Conservation (phyloP, 2,113 vertebrate genomes). For the Psammodynastes pulverulentus region DNA sequence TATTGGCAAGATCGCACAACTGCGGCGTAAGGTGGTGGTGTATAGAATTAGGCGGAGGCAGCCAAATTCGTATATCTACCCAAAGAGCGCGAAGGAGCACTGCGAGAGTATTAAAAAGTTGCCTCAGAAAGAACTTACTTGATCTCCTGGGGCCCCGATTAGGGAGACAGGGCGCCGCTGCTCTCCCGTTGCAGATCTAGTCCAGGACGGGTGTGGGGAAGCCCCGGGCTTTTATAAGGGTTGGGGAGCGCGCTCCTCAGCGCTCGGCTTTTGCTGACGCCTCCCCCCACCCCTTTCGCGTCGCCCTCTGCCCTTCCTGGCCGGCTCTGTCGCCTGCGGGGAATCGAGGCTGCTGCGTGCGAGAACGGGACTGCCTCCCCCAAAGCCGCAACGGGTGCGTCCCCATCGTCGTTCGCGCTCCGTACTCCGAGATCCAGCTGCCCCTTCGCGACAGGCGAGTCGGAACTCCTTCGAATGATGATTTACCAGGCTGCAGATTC, state of each 20-base stretch:
- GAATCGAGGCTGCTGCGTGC: not conserved
- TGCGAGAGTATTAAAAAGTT: not conserved
- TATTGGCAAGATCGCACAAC: not conserved
- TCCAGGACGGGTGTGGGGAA: not conserved
- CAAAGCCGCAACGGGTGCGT: not conserved
- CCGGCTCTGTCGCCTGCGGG: not conserved
- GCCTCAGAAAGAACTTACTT: slow-evolving; percentile 31
- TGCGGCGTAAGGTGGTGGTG: not conserved
- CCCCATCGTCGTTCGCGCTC: not conserved
- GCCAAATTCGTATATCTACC: not conserved
- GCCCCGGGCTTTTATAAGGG: not conserved
- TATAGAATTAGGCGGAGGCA: not conserved
- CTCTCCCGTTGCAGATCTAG: not conserved
- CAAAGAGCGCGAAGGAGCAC: not conserved
- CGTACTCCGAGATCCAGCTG: not conserved
- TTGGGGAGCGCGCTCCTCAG: no score
- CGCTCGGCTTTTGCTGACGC: not conserved
- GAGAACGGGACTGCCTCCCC: not conserved
- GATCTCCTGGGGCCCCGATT: fast-evolving
- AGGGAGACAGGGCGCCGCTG: not conserved
- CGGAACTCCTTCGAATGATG: not conserved
- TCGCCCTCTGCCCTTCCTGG: not conserved
- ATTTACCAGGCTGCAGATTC: not conserved
- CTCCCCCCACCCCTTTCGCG: not conserved
- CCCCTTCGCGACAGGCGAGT: not conserved